phyloP scores from a whole-genome alignment of 2,888 invertebrate species.

The Nephrotoma flavescens region DNA sequence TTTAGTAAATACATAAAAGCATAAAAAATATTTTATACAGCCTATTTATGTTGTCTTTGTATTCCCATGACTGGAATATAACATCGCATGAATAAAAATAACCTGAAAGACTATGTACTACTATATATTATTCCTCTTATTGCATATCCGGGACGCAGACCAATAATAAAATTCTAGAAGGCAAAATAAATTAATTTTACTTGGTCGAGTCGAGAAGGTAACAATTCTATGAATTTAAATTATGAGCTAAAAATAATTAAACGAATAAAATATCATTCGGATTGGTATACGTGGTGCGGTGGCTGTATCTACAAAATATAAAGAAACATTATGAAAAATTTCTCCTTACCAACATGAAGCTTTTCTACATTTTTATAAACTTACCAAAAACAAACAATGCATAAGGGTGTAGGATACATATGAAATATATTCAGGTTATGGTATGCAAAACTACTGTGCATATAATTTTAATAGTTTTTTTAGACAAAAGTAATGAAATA shows the following conservation, averaged over 20 bases:
- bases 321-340: not conserved
- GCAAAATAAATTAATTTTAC: not conserved
- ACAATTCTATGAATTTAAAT: not conserved
- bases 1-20: not conserved
- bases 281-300: not conserved
- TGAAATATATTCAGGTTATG: not conserved
- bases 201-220: not conserved
- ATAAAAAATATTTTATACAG: not conserved
- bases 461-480: not conserved
- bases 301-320: not conserved
- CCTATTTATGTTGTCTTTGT: not conserved
- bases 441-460: not conserved
- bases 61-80: not conserved
- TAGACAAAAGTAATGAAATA: not conserved
- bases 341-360: too few species aligned
- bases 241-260: not conserved
- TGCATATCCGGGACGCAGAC: not conserved
- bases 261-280: not conserved
- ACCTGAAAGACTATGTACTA: not conserved
- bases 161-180: not conserved
- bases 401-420: too few species aligned
- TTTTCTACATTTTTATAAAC: too few species aligned
- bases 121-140: not conserved
- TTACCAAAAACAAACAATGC: too few species aligned
- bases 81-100: not conserved